Percentiles rank a stretch among this genome's conserved stretches.
phyloP scores from a whole-genome alignment of 2,113 vertebrate species.

The Ailurus styani region DNA sequence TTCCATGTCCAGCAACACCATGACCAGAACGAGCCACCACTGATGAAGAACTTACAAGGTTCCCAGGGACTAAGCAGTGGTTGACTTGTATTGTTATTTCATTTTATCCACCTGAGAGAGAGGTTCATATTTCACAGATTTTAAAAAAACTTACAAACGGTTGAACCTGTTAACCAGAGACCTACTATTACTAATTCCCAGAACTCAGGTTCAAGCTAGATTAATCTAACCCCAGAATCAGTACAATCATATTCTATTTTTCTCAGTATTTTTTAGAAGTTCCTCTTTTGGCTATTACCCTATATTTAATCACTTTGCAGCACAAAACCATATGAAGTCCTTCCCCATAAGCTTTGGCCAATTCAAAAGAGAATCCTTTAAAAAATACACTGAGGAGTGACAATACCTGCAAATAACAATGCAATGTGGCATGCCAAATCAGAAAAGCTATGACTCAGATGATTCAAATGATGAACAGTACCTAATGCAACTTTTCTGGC shows the following conservation, averaged over 20 bases:
- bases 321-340: not conserved
- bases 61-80: not conserved
- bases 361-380: not conserved
- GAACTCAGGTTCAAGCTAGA: not conserved
- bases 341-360: not conserved
- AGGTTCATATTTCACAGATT: not conserved
- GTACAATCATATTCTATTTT: not conserved
- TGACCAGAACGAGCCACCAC: not conserved
- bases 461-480: too few relatives aligned
- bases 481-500: not conserved
- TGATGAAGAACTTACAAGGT: rapidly evolving
- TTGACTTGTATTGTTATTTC: not conserved
- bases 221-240: not conserved
- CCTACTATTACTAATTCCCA: not conserved
- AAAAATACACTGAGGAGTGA: not conserved
- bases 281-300: not conserved
- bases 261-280: not conserved
- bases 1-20: rapidly evolving
- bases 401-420: not conserved
- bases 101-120: not conserved
- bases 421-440: not conserved
- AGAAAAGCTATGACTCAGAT: not conserved
- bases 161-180: not conserved
- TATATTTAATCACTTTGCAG: not conserved
- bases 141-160: not conserved